phyloP scores from a whole-genome alignment of 30 jellyfish, hydroid and myxozoan genomes.

The Euphysa ruthae region DNA sequence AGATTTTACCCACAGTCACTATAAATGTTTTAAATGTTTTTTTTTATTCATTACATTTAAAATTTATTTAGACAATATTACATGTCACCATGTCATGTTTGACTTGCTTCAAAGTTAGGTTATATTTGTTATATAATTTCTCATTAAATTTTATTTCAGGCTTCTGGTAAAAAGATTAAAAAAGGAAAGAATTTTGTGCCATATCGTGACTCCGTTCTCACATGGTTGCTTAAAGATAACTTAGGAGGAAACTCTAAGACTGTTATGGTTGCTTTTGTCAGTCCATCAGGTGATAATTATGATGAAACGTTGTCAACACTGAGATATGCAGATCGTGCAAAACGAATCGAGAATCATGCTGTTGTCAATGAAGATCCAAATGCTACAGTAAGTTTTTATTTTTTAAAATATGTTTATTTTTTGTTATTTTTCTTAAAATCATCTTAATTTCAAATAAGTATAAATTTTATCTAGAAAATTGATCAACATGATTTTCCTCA shows the following conservation, averaged over 20 bases:
- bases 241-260: constrained; percentile 95
- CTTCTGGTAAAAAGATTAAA: constrained; percentile 17
- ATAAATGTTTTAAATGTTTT: too few relatives aligned
- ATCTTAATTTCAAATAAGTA: too few relatives aligned
- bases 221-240: constrained; percentile 95
- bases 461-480: too few relatives aligned
- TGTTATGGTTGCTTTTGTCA: constrained; percentile 84
- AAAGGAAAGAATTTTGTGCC: constrained; percentile 72
- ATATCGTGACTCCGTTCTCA: constrained; percentile 92
- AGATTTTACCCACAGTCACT: too few relatives aligned
- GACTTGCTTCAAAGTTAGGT: neutral
- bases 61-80: too few relatives aligned
- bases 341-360: constrained; percentile 84
- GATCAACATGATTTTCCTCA: too few relatives aligned
- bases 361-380: constrained; percentile 70
- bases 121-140: neutral
- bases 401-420: too few relatives aligned
- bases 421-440: too few relatives aligned
- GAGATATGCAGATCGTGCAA: constrained; percentile 97
- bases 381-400: neutral
- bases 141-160: neutral
- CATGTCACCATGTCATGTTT: too few relatives aligned
- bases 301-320: constrained; percentile 82
- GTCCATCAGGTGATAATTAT: constrained; percentile 89
- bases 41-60: too few relatives aligned